phyloP scores from a whole-genome alignment of 2,888 invertebrate species.

The Xiphydria camelus region DNA sequence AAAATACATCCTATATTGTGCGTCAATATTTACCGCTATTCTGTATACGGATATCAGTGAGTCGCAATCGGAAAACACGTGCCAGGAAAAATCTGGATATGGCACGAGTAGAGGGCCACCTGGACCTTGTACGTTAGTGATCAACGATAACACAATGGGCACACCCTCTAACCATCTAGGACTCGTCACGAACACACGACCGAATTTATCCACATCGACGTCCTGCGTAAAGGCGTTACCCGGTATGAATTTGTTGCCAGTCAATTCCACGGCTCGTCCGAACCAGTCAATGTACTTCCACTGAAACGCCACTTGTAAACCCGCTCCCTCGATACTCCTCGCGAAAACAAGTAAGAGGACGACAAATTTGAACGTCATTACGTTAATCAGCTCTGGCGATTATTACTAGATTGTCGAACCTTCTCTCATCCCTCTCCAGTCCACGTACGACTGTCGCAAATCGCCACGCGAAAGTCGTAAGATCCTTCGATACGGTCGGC shows the following conservation, averaged over 20 bases:
- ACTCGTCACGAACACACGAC: slow-evolving; percentile 53
- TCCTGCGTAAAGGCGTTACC: slow-evolving; percentile 53
- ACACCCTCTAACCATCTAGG: slow-evolving; percentile 54
- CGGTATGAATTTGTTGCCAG: slow-evolving; percentile 43
- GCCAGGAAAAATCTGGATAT: slow-evolving; percentile 54
- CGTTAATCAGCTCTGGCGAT: background rate
- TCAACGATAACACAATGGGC: slow-evolving; percentile 50
- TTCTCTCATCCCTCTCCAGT: background rate
- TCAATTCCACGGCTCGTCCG: slow-evolving; percentile 38
- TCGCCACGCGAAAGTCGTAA: no score
- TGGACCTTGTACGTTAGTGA: slow-evolving; percentile 38
- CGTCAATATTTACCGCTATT: slow-evolving; percentile 48
- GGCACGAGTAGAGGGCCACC: slow-evolving; percentile 51
- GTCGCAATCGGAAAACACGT: slow-evolving; percentile 42
- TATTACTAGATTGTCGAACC: background rate
- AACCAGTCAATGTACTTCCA: slow-evolving; percentile 53
- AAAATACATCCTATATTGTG: background rate
- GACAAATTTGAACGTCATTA: slow-evolving; percentile 11
- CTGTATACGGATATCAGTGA: slow-evolving; percentile 53
- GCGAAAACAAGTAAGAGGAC: slow-evolving; percentile 11
- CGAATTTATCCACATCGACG: slow-evolving; percentile 47
- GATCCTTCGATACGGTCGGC: no score
- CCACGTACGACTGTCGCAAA: background rate
- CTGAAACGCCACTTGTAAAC: slow-evolving; percentile 40
- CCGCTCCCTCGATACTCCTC: slow-evolving; percentile 19